These are phyloP conservation scores for Marmota flaviventris DNA, from an alignment of 2,113 vertebrate genomes.

Conservation along the genomic window DNA sequence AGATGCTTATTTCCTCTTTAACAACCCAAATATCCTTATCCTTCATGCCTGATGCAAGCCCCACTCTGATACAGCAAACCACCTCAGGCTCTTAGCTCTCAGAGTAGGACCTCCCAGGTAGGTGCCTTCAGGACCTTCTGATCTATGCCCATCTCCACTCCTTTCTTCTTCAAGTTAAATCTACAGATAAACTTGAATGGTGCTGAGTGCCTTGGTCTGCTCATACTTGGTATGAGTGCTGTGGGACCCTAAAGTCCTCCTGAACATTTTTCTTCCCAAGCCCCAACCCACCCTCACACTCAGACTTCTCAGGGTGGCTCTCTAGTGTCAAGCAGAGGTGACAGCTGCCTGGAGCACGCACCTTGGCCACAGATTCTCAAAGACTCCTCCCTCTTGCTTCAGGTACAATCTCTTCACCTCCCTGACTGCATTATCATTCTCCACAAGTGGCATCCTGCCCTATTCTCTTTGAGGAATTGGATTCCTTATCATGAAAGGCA, in stretches of 20 bases:
- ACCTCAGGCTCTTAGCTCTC: background rate
- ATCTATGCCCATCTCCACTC: background rate
- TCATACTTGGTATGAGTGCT: background rate
- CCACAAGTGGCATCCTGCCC: background rate
- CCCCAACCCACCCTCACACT: background rate
- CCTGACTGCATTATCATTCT: background rate
- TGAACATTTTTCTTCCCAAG: background rate
- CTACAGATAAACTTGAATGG: background rate
- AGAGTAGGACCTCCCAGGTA: background rate
- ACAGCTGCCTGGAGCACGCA: background rate
- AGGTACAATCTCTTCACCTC: background rate
- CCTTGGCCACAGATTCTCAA: background rate
- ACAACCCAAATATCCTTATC: background rate
- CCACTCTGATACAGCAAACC: background rate
- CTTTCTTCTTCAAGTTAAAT: background rate
- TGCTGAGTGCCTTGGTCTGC: background rate
- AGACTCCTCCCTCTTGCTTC: background rate
- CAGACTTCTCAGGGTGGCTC: rapidly evolving
- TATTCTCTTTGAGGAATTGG: background rate
- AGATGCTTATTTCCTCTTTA: background rate
- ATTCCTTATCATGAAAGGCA: background rate
- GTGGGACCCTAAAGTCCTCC: no score
- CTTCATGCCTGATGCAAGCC: background rate
- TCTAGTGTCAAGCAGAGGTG: background rate
- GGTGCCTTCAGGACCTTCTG: background rate